Base-by-base conservation (phyloP, 2,888 invertebrate species). In the Xestobium rufovillosum region DNA sequence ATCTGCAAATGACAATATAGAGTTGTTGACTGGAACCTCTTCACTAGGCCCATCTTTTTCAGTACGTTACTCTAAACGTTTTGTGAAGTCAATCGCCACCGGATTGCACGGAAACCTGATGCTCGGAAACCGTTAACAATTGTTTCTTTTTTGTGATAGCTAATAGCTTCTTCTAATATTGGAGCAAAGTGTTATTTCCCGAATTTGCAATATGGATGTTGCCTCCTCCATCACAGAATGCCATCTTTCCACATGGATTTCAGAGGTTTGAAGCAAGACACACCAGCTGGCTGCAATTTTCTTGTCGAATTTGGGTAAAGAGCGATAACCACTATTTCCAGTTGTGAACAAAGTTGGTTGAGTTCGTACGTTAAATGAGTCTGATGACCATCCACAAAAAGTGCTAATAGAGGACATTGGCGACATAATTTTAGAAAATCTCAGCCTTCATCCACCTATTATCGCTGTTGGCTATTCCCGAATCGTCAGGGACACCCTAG, bases 391-490 rank as follows among this genome's bases (percentile, higher is more conserved):
- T n/a, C n/a, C n/a, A n/a, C n/a, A n/a, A n/a, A n/a, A n/a, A n/a
- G n/a, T n/a, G n/a, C n/a, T n/a, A n/a, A n/a, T n/a, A n/a, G n/a
- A n/a, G n/a, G n/a, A n/a, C n/a, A n/a, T n/a, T n/a, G n/a, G n/a
- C n/a, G n/a, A n/a, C n/a, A n/a, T n/a, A n/a, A n/a, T n/a, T n/a
- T n/a, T n/a, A n/a, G n/a, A n/a, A n/a, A n/a, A n/a, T n/a, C n/a
- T n/a, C n/a, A n/a, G 23, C 6, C 23, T 23, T 23, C 23, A 23
- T 23, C n/a, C 23, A 23, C n/a, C n/a, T n/a, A n/a, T 23, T 23
- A 6, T 23, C 6, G n/a, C 23, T 23, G n/a, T 8, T 8, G 6
- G 8, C 23, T 8, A 23, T n/a, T 23, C 23, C 23, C 23, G 8
- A 23, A 6, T 23, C n/a, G n/a, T 23, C n/a, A 6, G 23, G 23